phyloP scores from a whole-genome alignment of 2,888 invertebrate species.

The Amblyteles armatorius region DNA sequence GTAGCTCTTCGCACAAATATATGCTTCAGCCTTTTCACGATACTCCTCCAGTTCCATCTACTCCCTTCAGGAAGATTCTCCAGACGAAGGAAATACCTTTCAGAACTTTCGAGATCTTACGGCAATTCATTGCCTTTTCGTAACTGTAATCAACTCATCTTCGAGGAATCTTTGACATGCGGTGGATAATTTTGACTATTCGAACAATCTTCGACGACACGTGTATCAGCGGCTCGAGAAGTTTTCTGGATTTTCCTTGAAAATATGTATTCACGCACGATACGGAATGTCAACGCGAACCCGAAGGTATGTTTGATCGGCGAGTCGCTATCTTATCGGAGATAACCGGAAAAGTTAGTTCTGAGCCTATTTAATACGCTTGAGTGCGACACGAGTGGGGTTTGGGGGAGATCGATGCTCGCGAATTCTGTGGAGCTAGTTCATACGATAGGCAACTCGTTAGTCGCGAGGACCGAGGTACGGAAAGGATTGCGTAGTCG shows the following conservation, averaged over 20 bases:
- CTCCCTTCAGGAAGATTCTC: background rate
- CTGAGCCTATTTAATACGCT: background rate
- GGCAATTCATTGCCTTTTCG: background rate
- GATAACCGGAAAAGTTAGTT: conserved; percentile 10
- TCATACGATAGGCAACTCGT: conserved; percentile 38
- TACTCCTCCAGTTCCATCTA: conserved; percentile 12
- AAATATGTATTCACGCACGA: background rate
- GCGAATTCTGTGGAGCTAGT: background rate
- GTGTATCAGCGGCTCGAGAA: background rate
- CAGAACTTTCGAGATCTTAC: conserved; percentile 8
- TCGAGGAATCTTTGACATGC: background rate
- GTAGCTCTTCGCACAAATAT: conserved; percentile 2
- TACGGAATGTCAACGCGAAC: background rate
- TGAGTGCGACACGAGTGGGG: background rate
- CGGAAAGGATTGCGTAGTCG: background rate
- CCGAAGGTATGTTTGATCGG: background rate
- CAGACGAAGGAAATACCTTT: background rate
- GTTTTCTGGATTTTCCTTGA: background rate
- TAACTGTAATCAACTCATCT: background rate
- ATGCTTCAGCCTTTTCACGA: conserved; percentile 34
- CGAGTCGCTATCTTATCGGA: conserved; percentile 48
- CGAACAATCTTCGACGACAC: background rate
- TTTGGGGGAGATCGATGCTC: background rate
- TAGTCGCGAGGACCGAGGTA: conserved; percentile 20
- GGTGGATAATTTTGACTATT: background rate